These are phyloP conservation scores for Pterophyllum scalare DNA, from an alignment of 2,113 vertebrate genomes.

Conservation along the genomic window DNA sequence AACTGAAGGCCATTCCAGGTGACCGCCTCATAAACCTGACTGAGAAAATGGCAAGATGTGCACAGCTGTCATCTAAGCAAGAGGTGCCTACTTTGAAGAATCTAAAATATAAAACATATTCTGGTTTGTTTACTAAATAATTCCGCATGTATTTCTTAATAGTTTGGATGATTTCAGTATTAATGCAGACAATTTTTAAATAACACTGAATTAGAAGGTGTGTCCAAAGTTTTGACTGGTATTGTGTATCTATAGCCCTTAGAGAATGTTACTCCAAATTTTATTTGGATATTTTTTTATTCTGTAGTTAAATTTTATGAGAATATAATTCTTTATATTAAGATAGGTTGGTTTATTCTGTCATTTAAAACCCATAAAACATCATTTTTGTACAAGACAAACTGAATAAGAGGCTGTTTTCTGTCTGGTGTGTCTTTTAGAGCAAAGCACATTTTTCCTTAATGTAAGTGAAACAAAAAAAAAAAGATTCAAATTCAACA, in stretches of 20 bases:
- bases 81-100: too few relatives aligned
- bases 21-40: too few relatives aligned
- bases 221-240: too few relatives aligned
- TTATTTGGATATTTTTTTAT: neutral
- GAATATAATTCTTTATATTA: neutral
- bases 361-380: neutral
- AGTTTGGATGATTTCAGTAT: too few relatives aligned
- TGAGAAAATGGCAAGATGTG: too few relatives aligned
- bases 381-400: rapidly evolving
- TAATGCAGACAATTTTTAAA: too few relatives aligned
- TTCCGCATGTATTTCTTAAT: too few relatives aligned
- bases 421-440: conserved; percentile 7
- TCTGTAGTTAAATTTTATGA: neutral
- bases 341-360: neutral
- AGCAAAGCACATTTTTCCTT: conserved; percentile 21
- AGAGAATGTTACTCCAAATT: neutral
- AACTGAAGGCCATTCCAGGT: too few relatives aligned
- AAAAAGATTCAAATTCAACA: conserved; percentile 22
- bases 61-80: too few relatives aligned
- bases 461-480: conserved; percentile 49
- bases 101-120: too few relatives aligned
- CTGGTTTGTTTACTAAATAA: too few relatives aligned
- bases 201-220: too few relatives aligned
- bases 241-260: neutral
- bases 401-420: neutral